Base-by-base conservation (phyloP, 2,113 vertebrate genomes). In the Epinephelus cyanopodus region DNA sequence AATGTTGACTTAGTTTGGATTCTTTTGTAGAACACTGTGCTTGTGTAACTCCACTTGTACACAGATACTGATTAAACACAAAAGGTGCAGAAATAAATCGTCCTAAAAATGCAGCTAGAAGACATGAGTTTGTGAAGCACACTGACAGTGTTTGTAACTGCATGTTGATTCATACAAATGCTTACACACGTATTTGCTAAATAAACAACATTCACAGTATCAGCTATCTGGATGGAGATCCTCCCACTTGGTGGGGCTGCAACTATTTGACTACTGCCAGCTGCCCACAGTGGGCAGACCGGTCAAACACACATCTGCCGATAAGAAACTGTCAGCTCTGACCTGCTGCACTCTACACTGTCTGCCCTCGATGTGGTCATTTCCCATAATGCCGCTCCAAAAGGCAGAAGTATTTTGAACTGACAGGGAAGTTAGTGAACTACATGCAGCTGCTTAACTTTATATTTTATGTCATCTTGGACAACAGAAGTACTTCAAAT, bases 1-100 rank as follows among this genome's bases (percentile, higher is more conserved):
- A 85, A 89, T 87, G 83, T 88, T 92, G 87, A 83, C 85, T 88
- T 10, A 50, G 83, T 77, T 91, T 52, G 42, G 76, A 75, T 80
- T 87, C 75, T 83, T 92, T 85, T 79, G 84, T 85, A 71, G 19
- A 9, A 84, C 77, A 37, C 45, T n/a, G 21, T 18, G 42, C 64
- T 87, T 92, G 83, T 66, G 83, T 60, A 82, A 89, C 77, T 82
- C 39, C 47, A 54, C 18, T 83, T 61, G 69, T 62, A 81, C 58
- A 76, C 18, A 48, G 57, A 88, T 50, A 79, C 17, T 71, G 88
- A 92, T 85, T 88, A 79, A 47, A 63, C 72, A 74, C 9, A 73
- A 79, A 81, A 68, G 60, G 37, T 27, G 13, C 60, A 63, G 29
- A 50, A 58, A 25, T 33, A 29, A 65, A 64, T 77, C 14, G 52